These are phyloP conservation scores for Peromyscus polionotus DNA, from an alignment of 2,113 vertebrate genomes.

Conservation along the genomic window DNA sequence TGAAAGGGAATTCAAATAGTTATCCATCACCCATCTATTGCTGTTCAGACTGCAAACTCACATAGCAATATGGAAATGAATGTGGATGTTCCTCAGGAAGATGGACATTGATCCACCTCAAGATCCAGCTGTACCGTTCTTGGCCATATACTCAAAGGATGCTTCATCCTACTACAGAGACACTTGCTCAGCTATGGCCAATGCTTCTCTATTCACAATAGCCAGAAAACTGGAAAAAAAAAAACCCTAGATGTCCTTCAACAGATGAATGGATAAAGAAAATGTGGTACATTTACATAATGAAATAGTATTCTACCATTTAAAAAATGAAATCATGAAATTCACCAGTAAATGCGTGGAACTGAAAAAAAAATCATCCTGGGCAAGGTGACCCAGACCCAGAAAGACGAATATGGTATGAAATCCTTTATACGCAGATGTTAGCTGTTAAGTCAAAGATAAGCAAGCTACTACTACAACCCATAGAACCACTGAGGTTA, in stretches of 20 bases:
- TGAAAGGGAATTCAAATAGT: slow-evolving; percentile 4
- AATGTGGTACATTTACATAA: neutral
- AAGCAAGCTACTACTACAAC: neutral
- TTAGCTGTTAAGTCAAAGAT: neutral
- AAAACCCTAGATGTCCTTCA: neutral
- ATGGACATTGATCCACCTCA: neutral
- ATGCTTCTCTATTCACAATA: neutral
- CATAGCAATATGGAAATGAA: neutral
- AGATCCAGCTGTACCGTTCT: neutral
- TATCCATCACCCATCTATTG: neutral
- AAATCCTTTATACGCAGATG: neutral
- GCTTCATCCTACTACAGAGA: neutral
- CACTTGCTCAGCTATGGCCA: neutral
- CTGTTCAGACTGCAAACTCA: neutral
- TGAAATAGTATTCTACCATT: neutral
- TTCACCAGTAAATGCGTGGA: neutral
- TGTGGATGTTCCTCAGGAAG: neutral
- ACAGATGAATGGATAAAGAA: neutral
- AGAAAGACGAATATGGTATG: neutral
- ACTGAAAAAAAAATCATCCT: neutral
- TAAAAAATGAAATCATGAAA: neutral
- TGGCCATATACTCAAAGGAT: neutral
- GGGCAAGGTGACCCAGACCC: neutral
- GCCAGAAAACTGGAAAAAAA: neutral
- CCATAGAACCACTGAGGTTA: neutral